These are phyloP conservation scores for Callopanchax toddi DNA, from an alignment of 2,113 vertebrate genomes.

Conservation along the genomic window DNA sequence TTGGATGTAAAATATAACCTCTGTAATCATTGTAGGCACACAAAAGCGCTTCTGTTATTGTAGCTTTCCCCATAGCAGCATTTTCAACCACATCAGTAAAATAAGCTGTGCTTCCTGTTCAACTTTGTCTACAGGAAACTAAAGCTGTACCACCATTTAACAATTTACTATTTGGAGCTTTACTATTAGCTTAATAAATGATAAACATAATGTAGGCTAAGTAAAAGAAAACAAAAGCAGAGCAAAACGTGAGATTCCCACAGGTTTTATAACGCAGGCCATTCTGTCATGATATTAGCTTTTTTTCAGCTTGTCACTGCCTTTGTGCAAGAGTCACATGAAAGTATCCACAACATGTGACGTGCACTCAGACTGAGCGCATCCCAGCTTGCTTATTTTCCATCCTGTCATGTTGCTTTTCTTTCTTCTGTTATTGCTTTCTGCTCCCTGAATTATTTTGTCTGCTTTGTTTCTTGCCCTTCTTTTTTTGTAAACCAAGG, in stretches of 20 bases:
- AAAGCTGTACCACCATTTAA: too few relatives aligned
- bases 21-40: too few relatives aligned
- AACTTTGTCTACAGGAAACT: not conserved
- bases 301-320: not conserved
- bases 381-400: slow-evolving; percentile 64
- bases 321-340: not conserved
- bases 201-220: not conserved
- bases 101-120: not conserved
- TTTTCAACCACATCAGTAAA: not conserved
- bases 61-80: not conserved
- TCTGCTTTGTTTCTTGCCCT: slow-evolving; percentile 27
- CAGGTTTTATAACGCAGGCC: not conserved
- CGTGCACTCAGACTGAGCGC: slow-evolving; percentile 40
- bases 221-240: not conserved
- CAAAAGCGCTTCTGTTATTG: not conserved
- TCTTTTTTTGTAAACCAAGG: slow-evolving; percentile 1
- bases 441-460: slow-evolving; percentile 22
- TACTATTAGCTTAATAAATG: not conserved
- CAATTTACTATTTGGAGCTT: not conserved
- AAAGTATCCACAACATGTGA: slow-evolving; percentile 16
- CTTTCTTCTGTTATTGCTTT: slow-evolving; percentile 30
- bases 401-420: slow-evolving; percentile 49
- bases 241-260: too few relatives aligned
- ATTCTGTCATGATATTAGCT: not conserved
- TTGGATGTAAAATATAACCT: too few relatives aligned